phyloP scores from a whole-genome alignment of 2,113 vertebrate species.

The Sclerurus mexicanus region DNA sequence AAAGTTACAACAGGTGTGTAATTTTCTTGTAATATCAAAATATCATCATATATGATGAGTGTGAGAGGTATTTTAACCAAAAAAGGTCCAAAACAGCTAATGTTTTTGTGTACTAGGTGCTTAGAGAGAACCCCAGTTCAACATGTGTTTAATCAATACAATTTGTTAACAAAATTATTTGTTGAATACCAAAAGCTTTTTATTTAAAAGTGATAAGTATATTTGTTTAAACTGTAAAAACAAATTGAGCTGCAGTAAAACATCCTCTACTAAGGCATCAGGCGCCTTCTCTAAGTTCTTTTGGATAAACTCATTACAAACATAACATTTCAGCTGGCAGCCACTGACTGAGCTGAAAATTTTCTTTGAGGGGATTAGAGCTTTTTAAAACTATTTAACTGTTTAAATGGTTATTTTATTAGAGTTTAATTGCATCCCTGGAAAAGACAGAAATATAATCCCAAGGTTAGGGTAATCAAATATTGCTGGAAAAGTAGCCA shows the following conservation, averaged over 20 bases:
- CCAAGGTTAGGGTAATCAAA: neutral
- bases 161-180: neutral
- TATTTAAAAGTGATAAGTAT: neutral
- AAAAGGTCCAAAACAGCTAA: neutral
- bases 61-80: neutral
- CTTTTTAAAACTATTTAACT: neutral
- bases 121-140: neutral
- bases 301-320: constrained; percentile 34
- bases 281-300: neutral
- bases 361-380: constrained; percentile 50
- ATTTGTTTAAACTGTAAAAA: neutral
- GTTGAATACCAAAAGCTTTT: neutral
- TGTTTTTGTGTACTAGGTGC: neutral
- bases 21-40: neutral
- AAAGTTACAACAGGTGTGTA: neutral
- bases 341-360: constrained; percentile 1
- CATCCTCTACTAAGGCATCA: neutral
- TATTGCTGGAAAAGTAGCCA: neutral
- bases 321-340: neutral
- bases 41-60: neutral
- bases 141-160: neutral
- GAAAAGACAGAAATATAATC: constrained; percentile 13
- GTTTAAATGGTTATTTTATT: constrained; percentile 19
- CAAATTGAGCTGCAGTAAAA: neutral
- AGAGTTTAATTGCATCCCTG: constrained; percentile 19